These are phyloP conservation scores for Sceloporus undulatus DNA, from an alignment of 2,113 vertebrate species.

Conservation along the genomic window DNA sequence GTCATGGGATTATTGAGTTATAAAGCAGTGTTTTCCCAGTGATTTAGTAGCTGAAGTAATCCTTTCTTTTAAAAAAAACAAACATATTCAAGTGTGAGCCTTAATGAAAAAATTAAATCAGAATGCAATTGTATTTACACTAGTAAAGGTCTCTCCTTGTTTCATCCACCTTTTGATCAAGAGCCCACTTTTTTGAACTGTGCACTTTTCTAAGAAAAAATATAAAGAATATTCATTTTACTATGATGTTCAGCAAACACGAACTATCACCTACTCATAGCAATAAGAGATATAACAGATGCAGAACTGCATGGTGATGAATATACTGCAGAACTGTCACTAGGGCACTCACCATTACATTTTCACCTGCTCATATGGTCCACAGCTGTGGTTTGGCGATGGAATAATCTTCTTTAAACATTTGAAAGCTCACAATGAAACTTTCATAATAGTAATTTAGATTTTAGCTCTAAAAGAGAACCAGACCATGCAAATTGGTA, in stretches of 20 bases:
- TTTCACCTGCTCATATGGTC: constrained; percentile 26
- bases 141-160: not conserved
- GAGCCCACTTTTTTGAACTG: not conserved
- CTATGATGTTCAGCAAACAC: not conserved
- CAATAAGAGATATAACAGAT: constrained; percentile 6
- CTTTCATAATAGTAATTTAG: not conserved
- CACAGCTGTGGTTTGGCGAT: rapidly evolving
- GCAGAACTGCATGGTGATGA: not conserved
- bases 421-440: constrained; percentile 11
- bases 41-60: not conserved
- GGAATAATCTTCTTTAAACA: not conserved
- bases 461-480: constrained; percentile 24
- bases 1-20: not conserved
- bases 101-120: not conserved
- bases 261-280: not conserved
- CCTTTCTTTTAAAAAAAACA: not conserved
- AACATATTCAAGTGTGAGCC: not conserved
- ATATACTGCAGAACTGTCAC: constrained; percentile 1
- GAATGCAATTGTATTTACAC: not conserved
- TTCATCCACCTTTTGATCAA: not conserved
- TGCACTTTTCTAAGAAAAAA: not conserved
- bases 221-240: not conserved
- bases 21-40: not conserved
- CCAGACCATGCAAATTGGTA: not conserved
- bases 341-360: not conserved